Evolutionary conservation across 2,797 vertebrate species (phyloP).

Genomic region (Percopsis omiscomaycus): DNA sequence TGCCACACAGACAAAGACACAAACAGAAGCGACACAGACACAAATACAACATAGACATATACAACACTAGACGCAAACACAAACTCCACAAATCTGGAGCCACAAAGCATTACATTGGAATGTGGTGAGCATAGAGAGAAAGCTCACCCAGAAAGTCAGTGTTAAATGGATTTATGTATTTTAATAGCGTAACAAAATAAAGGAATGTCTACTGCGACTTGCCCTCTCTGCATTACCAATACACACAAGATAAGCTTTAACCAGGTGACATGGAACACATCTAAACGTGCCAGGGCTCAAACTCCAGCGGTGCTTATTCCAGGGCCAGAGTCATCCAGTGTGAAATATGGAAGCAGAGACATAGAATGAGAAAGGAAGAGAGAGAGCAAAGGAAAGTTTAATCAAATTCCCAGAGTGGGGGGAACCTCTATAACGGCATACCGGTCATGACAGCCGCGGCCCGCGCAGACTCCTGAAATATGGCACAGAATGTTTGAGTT

Average conservation of each 20-base stretch:
- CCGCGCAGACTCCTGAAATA: slow-evolving; percentile 53
- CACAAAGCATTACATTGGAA: slow-evolving; percentile 19
- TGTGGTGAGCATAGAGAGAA: slow-evolving; percentile 20
- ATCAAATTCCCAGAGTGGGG: slow-evolving; percentile 54
- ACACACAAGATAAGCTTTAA: too few species aligned
- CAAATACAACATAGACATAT: background rate
- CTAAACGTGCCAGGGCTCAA: too few species aligned
- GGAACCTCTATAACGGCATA: slow-evolving; percentile 44
- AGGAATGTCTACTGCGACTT: too few species aligned
- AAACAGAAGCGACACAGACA: background rate
- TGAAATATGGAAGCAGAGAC: background rate
- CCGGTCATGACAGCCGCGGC: slow-evolving; percentile 48
- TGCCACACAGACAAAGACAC: background rate
- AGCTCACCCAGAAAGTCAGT: slow-evolving; percentile 13
- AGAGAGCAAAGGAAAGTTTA: slow-evolving; percentile 48
- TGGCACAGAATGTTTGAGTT: slow-evolving; percentile 46
- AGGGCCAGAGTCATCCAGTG: too few species aligned
- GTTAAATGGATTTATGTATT: too few species aligned
- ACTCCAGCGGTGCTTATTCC: too few species aligned
- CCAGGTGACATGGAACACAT: too few species aligned
- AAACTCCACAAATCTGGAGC: slow-evolving; percentile 3
- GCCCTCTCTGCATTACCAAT: too few species aligned
- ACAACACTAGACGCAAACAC: slow-evolving; percentile 7
- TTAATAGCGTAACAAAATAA: too few species aligned
- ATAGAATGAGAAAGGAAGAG: background rate